Evolutionary conservation across 2,888 invertebrate species (phyloP).

Genomic region (Megalurothrips usitatus): DNA sequence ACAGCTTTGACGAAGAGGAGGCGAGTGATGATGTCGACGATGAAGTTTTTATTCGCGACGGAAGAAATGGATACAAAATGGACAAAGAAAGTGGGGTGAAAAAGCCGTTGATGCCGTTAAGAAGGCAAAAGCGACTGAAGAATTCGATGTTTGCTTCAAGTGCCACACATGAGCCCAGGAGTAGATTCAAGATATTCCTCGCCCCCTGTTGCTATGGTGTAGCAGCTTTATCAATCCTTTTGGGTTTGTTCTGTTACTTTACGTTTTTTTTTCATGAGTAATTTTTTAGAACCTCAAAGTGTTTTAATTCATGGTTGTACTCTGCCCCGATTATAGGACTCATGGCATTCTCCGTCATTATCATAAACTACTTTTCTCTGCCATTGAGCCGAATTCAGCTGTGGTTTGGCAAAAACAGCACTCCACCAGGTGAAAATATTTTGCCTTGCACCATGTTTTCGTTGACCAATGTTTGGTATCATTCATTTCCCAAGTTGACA

Average conservation of each 20-base stretch:
- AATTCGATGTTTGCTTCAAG: slow-evolving; percentile 41
- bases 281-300: slow-evolving; percentile 6
- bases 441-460: slow-evolving; percentile 58
- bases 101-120: slow-evolving; percentile 68
- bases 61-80: slow-evolving; percentile 59
- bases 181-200: slow-evolving; percentile 45
- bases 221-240: slow-evolving; percentile 55
- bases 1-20: slow-evolving; percentile 65
- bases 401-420: slow-evolving; percentile 51
- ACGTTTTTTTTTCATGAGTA: slow-evolving; percentile 32
- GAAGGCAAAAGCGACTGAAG: slow-evolving; percentile 51
- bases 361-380: slow-evolving; percentile 61
- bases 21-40: slow-evolving; percentile 70
- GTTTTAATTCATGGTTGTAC: background rate
- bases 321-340: slow-evolving; percentile 47
- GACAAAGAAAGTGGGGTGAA: slow-evolving; percentile 65
- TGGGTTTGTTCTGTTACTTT: slow-evolving; percentile 46
- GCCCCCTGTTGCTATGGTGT: slow-evolving; percentile 63
- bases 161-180: background rate
- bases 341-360: slow-evolving; percentile 58
- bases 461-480: slow-evolving; percentile 61
- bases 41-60: slow-evolving; percentile 71
- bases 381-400: slow-evolving; percentile 57
- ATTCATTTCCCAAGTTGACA: slow-evolving; percentile 62
- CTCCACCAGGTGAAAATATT: slow-evolving; percentile 43